phyloP scores from a whole-genome alignment of 2,797 vertebrate species.

The Philypnodon macrostomus region DNA sequence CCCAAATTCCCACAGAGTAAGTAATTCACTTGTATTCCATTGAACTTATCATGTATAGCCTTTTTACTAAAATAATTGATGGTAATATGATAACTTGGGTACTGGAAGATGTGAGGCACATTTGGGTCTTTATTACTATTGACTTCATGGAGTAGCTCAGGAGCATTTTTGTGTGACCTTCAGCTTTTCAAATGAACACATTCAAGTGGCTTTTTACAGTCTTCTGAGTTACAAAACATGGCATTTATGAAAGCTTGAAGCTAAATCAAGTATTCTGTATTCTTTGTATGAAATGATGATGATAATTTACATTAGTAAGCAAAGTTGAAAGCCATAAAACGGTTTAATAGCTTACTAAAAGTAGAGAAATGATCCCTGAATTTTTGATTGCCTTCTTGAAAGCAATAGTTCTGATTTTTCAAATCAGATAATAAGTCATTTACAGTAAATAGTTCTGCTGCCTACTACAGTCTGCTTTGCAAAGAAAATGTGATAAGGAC shows the following conservation, averaged over 20 bases:
- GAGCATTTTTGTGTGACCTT: too few relatives aligned
- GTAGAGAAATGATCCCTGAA: not conserved
- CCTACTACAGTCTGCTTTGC: not conserved
- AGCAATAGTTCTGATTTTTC: not conserved
- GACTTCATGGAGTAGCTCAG: too few relatives aligned
- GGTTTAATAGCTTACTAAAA: constrained; percentile 3
- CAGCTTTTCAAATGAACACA: not conserved
- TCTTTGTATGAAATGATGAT: too few relatives aligned
- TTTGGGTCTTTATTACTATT: too few relatives aligned
- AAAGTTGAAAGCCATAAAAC: not conserved
- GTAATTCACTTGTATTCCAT: too few relatives aligned
- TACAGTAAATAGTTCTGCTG: constrained; percentile 1
- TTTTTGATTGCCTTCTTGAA: not conserved
- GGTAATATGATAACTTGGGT: too few relatives aligned
- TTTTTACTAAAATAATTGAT: too few relatives aligned
- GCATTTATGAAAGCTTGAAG: not conserved
- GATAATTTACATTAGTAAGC: not conserved
- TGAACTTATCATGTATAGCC: too few relatives aligned
- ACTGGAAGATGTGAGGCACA: too few relatives aligned
- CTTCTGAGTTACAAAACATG: constrained; percentile 1
- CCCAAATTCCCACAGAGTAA: constrained; percentile 94
- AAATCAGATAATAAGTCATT: too few relatives aligned
- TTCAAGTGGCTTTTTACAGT: not conserved
- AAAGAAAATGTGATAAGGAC: not conserved
- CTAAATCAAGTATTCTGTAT: not conserved